phyloP scores from a whole-genome alignment of 2,113 vertebrate species.

The Penelope pileata region DNA sequence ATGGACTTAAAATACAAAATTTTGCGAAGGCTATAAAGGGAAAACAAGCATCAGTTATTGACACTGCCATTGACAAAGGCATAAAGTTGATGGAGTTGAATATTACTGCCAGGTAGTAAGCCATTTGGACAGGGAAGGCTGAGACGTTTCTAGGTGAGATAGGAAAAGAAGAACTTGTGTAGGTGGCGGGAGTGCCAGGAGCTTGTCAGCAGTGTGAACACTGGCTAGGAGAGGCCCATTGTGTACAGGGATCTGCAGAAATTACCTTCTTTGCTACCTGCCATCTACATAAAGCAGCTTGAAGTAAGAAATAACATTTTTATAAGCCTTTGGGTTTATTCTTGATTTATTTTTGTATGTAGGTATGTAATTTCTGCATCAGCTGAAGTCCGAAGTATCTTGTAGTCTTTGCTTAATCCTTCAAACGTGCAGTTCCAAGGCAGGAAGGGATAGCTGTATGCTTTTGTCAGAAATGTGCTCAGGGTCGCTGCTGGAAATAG shows the following conservation, averaged over 20 bases:
- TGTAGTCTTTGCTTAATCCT: background rate
- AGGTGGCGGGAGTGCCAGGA: background rate
- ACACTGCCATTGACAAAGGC: accelerated
- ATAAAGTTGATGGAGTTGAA: background rate
- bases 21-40: background rate
- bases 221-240: background rate
- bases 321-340: background rate
- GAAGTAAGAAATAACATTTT: background rate
- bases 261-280: background rate
- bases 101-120: background rate
- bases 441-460: background rate
- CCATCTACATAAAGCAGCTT: background rate
- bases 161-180: background rate
- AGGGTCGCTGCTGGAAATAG: background rate
- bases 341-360: background rate
- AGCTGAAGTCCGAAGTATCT: background rate
- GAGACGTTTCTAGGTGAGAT: background rate
- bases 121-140: background rate
- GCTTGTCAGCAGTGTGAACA: background rate
- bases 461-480: background rate
- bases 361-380: background rate
- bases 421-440: background rate
- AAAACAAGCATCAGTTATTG: background rate
- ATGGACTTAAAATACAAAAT: background rate
- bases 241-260: background rate